Evolutionary conservation across 35 echinoderm and acorn worm genomes (phyloP).

Genomic region (Apostichopus parvimensis): DNA sequence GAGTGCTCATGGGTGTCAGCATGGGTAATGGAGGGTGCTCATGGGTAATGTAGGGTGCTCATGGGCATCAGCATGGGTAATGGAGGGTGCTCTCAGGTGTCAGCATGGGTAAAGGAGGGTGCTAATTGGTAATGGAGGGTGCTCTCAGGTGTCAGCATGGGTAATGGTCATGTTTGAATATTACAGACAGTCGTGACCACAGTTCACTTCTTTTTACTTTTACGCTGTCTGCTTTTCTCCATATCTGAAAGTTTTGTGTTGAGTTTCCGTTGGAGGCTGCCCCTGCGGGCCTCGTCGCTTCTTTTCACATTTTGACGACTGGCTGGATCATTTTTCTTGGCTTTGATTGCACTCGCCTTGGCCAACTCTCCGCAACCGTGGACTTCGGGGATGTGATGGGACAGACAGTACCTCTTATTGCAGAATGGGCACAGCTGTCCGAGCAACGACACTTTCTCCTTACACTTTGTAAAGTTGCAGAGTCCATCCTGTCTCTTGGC

Average conservation of each 20-base stretch:
- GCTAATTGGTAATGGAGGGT: too few species aligned
- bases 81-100: too few species aligned
- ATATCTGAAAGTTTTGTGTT: conserved; percentile 70
- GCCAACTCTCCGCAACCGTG: conserved; percentile 94
- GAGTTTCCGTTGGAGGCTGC: conserved; percentile 73
- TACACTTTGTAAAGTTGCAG: conserved; percentile 76
- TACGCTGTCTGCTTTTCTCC: conserved; percentile 70
- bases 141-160: too few species aligned
- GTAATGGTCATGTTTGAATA: not conserved
- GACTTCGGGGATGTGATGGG: conserved; percentile 81
- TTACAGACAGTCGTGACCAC: not conserved
- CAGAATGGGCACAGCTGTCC: conserved; percentile 79
- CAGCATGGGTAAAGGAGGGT: too few species aligned
- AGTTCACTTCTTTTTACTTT: conserved; percentile 71
- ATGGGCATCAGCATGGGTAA: not conserved
- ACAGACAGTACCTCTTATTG: conserved; percentile 76
- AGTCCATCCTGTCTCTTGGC: conserved; percentile 73
- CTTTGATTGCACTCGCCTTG: conserved; percentile 49
- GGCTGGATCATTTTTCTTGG: conserved; percentile 34
- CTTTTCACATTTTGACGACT: conserved; percentile 46
- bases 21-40: not conserved
- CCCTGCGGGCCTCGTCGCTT: conserved; percentile 52
- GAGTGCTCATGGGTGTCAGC: too few species aligned
- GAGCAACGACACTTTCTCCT: conserved; percentile 64
- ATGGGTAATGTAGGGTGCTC: too few species aligned